These are phyloP conservation scores for Nasonia oneida DNA, from an alignment of 2,888 invertebrate species.

Conservation along the genomic window DNA sequence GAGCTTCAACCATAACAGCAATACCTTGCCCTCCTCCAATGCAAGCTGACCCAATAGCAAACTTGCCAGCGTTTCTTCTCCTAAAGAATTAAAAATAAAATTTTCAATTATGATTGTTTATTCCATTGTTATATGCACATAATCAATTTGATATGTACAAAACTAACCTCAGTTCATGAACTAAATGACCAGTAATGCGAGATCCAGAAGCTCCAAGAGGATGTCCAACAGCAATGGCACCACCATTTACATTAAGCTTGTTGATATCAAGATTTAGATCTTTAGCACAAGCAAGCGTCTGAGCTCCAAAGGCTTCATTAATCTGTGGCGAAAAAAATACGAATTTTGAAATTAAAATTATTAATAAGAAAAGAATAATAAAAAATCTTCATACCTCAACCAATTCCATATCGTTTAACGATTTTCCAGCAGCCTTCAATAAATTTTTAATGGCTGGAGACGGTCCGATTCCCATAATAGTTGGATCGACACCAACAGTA, in stretches of 20 bases:
- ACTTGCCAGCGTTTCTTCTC: slow-evolving; percentile 92
- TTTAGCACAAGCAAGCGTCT: slow-evolving; percentile 94
- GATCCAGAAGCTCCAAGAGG: slow-evolving; percentile 97
- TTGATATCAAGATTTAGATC: slow-evolving; percentile 91
- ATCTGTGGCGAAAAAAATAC: slow-evolving; percentile 83
- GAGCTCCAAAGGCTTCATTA: slow-evolving; percentile 98
- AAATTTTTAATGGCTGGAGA: slow-evolving; percentile 95
- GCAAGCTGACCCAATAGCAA: slow-evolving; percentile 96
- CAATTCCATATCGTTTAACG: slow-evolving; percentile 93
- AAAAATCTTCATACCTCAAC: slow-evolving; percentile 86
- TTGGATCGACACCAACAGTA: slow-evolving; percentile 97
- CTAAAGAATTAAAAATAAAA: neutral
- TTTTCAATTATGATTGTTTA: neutral
- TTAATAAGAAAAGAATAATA: neutral
- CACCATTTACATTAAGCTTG: slow-evolving; percentile 96
- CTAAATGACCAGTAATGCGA: slow-evolving; percentile 94
- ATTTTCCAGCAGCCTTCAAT: slow-evolving; percentile 88
- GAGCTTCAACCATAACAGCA: slow-evolving; percentile 91
- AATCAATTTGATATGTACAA: neutral
- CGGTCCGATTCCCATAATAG: slow-evolving; percentile 99
- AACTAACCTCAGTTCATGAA: slow-evolving; percentile 91
- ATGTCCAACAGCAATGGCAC: slow-evolving; percentile 98
- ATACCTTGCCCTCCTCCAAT: slow-evolving; percentile 99
- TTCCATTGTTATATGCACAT: neutral
- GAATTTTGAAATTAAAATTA: slow-evolving; percentile 17